Conservation (phyloP, 2,797 vertebrate species). For the Chelmon rostratus region DNA sequence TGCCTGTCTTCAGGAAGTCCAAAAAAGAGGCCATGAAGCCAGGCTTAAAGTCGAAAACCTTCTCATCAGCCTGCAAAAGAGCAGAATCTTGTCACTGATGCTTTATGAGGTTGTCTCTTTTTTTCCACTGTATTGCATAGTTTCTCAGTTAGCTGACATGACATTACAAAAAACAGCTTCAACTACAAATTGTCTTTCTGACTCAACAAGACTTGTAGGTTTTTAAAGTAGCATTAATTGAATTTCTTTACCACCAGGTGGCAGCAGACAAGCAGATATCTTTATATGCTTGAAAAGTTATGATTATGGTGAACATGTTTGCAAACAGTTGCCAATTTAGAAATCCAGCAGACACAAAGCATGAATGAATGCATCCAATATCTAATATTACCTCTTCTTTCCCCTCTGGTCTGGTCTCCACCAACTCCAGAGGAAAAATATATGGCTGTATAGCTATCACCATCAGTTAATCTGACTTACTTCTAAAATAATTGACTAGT, state of each 20-base stretch:
- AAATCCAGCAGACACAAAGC: no score
- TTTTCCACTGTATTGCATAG: not conserved
- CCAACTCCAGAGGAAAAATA: no score
- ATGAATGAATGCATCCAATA: no score
- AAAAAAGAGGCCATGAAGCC: slow-evolving; percentile 94
- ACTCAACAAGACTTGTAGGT: not conserved
- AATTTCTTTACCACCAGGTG: slow-evolving; percentile 8
- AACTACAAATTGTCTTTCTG: slow-evolving; percentile 4
- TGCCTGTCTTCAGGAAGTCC: slow-evolving; percentile 93
- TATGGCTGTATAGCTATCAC: not conserved
- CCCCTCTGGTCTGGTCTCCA: no score
- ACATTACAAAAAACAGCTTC: not conserved
- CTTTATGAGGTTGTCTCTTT: not conserved
- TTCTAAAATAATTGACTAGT: not conserved
- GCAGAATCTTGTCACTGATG: slow-evolving; percentile 8
- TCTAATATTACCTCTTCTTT: no score
- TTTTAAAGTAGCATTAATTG: not conserved
- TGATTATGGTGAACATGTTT: not conserved
- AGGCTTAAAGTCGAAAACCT: slow-evolving; percentile 91
- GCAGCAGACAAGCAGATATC: not conserved
- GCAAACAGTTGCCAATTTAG: no score
- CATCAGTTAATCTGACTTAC: not conserved
- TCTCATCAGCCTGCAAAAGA: slow-evolving; percentile 87
- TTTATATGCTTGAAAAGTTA: not conserved
- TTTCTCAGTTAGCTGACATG: not conserved